Conservation (phyloP, 2,113 vertebrate species). For the Erinaceus europaeus region DNA sequence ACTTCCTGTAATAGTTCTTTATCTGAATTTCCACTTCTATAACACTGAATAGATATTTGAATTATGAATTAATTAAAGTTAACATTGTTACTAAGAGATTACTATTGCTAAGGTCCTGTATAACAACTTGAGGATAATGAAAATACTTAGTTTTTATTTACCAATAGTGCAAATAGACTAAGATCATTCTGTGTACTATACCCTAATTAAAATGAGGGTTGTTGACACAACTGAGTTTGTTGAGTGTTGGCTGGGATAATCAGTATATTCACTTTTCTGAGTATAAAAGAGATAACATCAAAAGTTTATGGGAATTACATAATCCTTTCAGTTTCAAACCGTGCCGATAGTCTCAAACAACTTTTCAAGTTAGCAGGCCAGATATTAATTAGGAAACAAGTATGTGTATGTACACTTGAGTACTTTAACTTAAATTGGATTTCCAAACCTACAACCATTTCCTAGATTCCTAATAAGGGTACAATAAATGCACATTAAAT, state of each 20-base stretch:
- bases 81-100: neutral
- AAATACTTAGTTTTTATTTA: neutral
- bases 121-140: neutral
- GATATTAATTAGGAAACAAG: neutral
- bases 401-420: neutral
- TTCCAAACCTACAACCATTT: neutral
- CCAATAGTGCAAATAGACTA: neutral
- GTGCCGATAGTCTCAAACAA: too few species aligned
- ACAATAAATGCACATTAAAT: neutral
- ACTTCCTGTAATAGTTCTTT: neutral
- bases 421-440: neutral
- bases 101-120: neutral
- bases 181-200: neutral
- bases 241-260: neutral
- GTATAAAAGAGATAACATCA: neutral
- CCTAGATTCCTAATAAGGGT: neutral
- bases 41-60: neutral
- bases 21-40: too few species aligned
- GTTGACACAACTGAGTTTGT: neutral
- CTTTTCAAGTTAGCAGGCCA: too few species aligned
- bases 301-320: neutral
- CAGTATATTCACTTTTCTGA: neutral
- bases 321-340: too few species aligned
- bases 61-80: slow-evolving; percentile 17
- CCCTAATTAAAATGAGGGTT: too few species aligned